Conservation (phyloP, 2,888 invertebrate genomes). For the Coleophora deauratella region DNA sequence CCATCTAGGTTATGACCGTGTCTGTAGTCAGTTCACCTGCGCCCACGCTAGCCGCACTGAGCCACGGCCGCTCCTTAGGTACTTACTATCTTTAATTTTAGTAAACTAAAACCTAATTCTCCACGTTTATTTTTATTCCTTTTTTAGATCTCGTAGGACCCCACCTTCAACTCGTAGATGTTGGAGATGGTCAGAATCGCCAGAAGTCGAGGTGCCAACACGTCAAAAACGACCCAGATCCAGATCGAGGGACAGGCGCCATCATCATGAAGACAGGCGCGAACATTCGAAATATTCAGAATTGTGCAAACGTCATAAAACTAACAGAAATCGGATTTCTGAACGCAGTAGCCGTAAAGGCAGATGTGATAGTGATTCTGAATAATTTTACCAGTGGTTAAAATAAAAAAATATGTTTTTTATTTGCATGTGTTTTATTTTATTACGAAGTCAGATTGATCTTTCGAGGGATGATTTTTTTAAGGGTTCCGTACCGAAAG, state of each 20-base stretch:
- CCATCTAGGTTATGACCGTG: too few species aligned
- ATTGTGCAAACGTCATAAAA: background rate
- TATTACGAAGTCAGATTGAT: too few species aligned
- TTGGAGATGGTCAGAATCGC: constrained; percentile 88
- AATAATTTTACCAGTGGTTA: background rate
- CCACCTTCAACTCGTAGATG: constrained; percentile 26
- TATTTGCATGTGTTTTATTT: too few species aligned
- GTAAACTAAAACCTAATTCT: too few species aligned
- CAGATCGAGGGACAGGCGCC: constrained; percentile 10
- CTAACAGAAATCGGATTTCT: background rate
- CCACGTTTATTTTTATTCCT: background rate
- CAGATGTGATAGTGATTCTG: background rate
- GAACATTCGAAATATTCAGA: background rate
- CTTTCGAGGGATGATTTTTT: too few species aligned
- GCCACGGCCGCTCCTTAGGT: too few species aligned
- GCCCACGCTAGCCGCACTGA: too few species aligned
- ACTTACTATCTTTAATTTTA: too few species aligned
- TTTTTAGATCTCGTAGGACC: constrained; percentile 25
- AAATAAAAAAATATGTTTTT: background rate
- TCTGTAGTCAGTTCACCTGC: too few species aligned
- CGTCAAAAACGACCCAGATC: constrained; percentile 16
- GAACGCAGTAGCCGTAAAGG: background rate
- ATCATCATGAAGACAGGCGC: background rate
- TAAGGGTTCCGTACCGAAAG: too few species aligned
- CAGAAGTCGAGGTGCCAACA: constrained; percentile 60